These are phyloP conservation scores for Megalops atlanticus DNA, from an alignment of 2,113 vertebrate species.

Conservation along the genomic window DNA sequence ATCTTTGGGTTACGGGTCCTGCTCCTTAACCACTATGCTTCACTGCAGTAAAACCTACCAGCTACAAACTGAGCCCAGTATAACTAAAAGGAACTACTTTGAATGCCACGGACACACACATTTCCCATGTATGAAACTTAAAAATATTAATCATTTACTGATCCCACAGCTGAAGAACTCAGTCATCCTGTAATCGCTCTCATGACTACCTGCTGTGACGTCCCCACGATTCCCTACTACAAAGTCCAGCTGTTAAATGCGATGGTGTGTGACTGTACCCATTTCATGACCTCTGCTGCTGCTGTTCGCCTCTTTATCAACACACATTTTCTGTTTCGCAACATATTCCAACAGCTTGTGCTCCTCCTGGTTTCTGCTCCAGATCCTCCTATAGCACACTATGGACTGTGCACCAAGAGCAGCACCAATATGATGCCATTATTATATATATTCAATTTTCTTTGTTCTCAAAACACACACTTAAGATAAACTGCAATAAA, in stretches of 20 bases:
- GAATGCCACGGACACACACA: too few species aligned
- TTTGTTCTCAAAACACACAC: too few species aligned
- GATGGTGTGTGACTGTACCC: background rate
- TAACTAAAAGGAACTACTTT: background rate
- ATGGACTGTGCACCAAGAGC: too few species aligned
- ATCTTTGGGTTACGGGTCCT: too few species aligned
- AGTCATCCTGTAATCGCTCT: background rate
- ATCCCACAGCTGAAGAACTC: background rate
- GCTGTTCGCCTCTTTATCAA: constrained; percentile 24
- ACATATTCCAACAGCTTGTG: background rate
- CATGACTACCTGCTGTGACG: too few species aligned
- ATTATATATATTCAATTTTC: too few species aligned
- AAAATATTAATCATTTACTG: background rate
- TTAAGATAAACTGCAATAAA: too few species aligned
- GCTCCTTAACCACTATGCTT: too few species aligned
- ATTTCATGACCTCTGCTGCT: constrained; percentile 30
- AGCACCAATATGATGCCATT: too few species aligned
- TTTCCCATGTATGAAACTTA: too few species aligned
- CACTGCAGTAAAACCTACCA: background rate
- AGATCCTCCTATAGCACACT: too few species aligned
- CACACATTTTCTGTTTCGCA: constrained; percentile 15
- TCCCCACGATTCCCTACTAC: background rate
- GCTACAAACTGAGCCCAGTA: background rate
- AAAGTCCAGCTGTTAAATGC: background rate
- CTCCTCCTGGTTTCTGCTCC: background rate